phyloP scores from a whole-genome alignment of 2,797 vertebrate genomes.

The Taenioides sp. region DNA sequence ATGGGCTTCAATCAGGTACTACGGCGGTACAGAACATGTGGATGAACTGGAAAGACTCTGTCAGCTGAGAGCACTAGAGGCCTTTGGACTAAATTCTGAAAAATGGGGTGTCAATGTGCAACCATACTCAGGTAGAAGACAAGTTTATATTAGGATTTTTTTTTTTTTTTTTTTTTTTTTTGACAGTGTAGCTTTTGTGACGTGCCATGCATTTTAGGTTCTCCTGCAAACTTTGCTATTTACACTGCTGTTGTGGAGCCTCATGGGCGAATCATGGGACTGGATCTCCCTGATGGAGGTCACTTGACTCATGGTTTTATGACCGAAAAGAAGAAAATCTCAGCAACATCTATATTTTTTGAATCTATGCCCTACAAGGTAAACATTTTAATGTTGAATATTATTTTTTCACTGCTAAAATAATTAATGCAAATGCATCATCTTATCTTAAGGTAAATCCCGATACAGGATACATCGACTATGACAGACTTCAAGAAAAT shows the following conservation, averaged over 20 bases:
- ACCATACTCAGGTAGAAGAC: conserved; percentile 89
- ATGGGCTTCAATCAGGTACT: conserved; percentile 80
- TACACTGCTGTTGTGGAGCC: conserved; percentile 94
- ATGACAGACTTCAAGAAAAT: conserved; percentile 87
- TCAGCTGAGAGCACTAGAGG: conserved; percentile 89
- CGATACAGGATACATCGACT: conserved; percentile 91
- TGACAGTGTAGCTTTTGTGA: not conserved
- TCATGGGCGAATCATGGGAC: conserved; percentile 96
- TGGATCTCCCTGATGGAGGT: conserved; percentile 95
- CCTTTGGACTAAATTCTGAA: conserved; percentile 82
- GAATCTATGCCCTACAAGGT: conserved; percentile 99
- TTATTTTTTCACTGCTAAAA: not conserved
- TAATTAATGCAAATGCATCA: not conserved
- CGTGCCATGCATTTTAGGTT: conserved; percentile 74
- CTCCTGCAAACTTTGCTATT: conserved; percentile 93
- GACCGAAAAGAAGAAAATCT: conserved; percentile 98
- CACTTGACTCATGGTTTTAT: conserved; percentile 98
- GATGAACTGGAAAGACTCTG: conserved; percentile 93
- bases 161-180: not conserved
- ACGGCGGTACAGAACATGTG: conserved; percentile 91
- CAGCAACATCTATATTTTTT: conserved; percentile 95
- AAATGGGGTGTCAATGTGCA: conserved; percentile 96
- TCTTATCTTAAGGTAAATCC: conserved; percentile 83
- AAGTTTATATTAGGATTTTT: not conserved
- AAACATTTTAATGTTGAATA: not conserved